Conservation (phyloP, 2,888 invertebrate species). For the Aricia artaxerxes region DNA sequence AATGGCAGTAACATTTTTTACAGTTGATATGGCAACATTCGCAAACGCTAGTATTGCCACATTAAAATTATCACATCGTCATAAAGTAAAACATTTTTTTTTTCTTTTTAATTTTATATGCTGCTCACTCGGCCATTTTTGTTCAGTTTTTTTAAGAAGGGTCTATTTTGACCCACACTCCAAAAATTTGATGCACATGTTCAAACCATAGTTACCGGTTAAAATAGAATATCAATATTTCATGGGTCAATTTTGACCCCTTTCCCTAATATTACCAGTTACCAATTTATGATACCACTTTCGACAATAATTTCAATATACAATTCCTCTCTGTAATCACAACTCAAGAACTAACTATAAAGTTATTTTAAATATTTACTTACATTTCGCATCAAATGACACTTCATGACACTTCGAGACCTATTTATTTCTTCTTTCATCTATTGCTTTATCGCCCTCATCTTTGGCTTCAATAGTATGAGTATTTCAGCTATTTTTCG, state of each 20-base stretch:
- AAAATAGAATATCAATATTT: background rate
- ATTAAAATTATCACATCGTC: background rate
- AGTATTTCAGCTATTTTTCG: background rate
- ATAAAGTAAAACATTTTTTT: background rate
- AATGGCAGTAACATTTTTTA: slow-evolving; percentile 38
- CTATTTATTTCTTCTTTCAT: background rate
- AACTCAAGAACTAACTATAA: slow-evolving; percentile 25
- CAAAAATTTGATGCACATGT: background rate
- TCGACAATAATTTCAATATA: background rate
- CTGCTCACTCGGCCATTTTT: background rate
- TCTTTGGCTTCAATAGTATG: background rate
- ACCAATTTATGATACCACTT: slow-evolving; percentile 9
- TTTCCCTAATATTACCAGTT: background rate
- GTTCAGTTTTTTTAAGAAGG: background rate
- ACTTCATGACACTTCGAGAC: background rate
- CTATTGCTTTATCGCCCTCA: background rate
- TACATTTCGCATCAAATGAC: background rate
- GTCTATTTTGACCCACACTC: background rate
- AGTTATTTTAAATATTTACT: background rate
- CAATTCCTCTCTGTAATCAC: background rate
- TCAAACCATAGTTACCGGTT: background rate
- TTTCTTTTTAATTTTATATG: background rate
- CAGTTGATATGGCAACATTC: background rate
- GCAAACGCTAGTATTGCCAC: background rate
- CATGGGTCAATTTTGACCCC: background rate